A percentile compares a stretch with the other conserved stretches of the same genome.
phyloP scores from a whole-genome alignment of 1,140 invertebrate genomes.

The Akabosia matsudoensis region DNA sequence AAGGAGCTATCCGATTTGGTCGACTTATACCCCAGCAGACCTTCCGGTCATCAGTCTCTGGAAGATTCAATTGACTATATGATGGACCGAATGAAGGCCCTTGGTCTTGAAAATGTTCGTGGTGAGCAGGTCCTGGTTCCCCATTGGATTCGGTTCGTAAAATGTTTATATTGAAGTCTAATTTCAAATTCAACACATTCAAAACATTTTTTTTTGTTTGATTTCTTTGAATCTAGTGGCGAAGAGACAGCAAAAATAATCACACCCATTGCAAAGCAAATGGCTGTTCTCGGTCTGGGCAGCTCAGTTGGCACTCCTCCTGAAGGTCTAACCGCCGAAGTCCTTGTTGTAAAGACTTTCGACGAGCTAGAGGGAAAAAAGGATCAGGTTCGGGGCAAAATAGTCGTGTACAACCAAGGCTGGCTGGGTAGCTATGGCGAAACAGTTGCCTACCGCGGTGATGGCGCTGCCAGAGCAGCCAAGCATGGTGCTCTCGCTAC shows the following conservation, averaged over 20 bases:
- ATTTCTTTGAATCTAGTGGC: slow-evolving; percentile 46
- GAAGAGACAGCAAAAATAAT: slow-evolving; percentile 51
- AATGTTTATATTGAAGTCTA: too few relatives aligned
- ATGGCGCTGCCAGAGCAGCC: slow-evolving; percentile 62
- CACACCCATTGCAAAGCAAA: slow-evolving; percentile 48
- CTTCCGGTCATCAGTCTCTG: not conserved
- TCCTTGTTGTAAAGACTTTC: slow-evolving; percentile 52
- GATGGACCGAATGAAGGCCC: not conserved
- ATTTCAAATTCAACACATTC: too few relatives aligned
- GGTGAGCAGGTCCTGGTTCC: not conserved
- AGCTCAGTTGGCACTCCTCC: slow-evolving; percentile 51
- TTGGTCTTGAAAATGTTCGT: not conserved
- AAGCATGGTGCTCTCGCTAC: slow-evolving; percentile 70
- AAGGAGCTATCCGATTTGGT: not conserved
- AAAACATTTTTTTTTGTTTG: not conserved
- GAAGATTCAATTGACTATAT: not conserved
- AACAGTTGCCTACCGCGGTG: slow-evolving; percentile 59
- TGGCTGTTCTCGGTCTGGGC: slow-evolving; percentile 53
- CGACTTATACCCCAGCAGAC: not conserved
- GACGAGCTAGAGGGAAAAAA: slow-evolving; percentile 50
- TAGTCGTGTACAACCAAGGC: slow-evolving; percentile 68
- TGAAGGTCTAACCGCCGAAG: slow-evolving; percentile 50
- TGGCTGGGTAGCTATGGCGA: slow-evolving; percentile 60
- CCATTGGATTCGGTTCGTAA: not conserved
- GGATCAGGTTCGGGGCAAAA: slow-evolving; percentile 61